Evolutionary conservation across 1,140 invertebrate genomes (phyloP).

Genomic region (Trigoniulus corallinus): DNA sequence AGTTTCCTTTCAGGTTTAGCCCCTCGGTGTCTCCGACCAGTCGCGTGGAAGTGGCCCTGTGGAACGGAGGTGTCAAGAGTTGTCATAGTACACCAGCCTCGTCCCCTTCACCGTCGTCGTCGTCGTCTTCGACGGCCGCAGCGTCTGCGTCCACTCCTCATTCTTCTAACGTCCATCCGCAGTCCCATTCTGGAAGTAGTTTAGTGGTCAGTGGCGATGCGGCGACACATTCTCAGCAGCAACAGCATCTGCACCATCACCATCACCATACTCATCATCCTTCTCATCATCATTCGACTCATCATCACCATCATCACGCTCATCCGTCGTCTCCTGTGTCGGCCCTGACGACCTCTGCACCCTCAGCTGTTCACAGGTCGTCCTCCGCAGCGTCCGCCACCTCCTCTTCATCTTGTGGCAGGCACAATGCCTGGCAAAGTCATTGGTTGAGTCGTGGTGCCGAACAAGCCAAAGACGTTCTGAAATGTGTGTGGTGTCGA

Average conservation of each 20-base stretch:
- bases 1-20: conserved; percentile 10
- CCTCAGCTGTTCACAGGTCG: conserved; percentile 23
- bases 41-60: conserved; percentile 6
- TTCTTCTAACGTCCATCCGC: neutral
- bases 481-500: conserved; percentile 92
- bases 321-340: neutral
- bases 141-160: neutral
- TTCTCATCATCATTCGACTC: conserved; percentile 3
- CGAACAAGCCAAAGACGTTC: conserved; percentile 79
- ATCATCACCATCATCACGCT: neutral
- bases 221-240: too few species aligned
- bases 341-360: neutral
- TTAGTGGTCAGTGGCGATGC: neutral
- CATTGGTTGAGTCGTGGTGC: conserved; percentile 88
- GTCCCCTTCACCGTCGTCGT: neutral
- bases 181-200: neutral
- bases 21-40: conserved; percentile 4
- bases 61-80: conserved; percentile 7
- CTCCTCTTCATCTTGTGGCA: neutral
- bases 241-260: neutral
- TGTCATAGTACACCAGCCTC: neutral
- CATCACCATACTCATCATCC: too few species aligned
- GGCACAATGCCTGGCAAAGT: conserved; percentile 60
- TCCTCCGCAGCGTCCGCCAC: conserved; percentile 17
- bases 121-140: neutral